A percentile compares a stretch with the other conserved stretches of the same genome.
phyloP scores from a whole-genome alignment of 1,140 invertebrate species.

The Littorina saxatilis region DNA sequence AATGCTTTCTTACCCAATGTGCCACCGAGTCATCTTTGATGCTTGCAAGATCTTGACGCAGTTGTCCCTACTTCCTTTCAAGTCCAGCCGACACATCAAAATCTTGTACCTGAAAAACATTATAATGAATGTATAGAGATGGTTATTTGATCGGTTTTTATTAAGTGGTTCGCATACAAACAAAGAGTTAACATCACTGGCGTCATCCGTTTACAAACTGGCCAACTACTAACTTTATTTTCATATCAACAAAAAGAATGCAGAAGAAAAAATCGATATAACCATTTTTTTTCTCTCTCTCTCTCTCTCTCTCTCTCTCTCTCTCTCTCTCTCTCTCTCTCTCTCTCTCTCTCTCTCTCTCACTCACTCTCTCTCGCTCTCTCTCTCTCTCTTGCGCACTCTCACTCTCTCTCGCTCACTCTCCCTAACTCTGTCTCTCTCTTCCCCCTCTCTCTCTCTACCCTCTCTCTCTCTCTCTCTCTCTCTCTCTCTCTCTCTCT shows the following conservation, averaged over 20 bases:
- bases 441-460: no score
- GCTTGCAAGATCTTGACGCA: conserved; percentile 84
- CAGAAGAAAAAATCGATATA: no score
- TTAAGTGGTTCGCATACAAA: no score
- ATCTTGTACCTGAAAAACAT: conserved; percentile 67
- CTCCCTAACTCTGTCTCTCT: no score
- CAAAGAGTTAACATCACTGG: background rate
- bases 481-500: conserved; percentile 4
- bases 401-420: no score
- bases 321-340: background rate
- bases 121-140: background rate
- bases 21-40: conserved; percentile 89
- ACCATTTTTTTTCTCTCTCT: conserved; percentile 7
- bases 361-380: no score
- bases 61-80: conserved; percentile 83
- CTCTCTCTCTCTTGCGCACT: no score
- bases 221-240: no score
- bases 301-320: background rate
- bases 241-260: background rate
- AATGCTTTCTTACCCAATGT: conserved; percentile 82
- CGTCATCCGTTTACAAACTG: no score
- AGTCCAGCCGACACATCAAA: conserved; percentile 70
- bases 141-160: no score
- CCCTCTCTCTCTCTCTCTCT: background rate
- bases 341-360: background rate